Percentiles rank a stretch among this genome's conserved stretches.
These are phyloP conservation scores for Chaetogeoica ovagalla DNA, from an alignment of 2,888 invertebrate genomes.

Conservation along the genomic window DNA sequence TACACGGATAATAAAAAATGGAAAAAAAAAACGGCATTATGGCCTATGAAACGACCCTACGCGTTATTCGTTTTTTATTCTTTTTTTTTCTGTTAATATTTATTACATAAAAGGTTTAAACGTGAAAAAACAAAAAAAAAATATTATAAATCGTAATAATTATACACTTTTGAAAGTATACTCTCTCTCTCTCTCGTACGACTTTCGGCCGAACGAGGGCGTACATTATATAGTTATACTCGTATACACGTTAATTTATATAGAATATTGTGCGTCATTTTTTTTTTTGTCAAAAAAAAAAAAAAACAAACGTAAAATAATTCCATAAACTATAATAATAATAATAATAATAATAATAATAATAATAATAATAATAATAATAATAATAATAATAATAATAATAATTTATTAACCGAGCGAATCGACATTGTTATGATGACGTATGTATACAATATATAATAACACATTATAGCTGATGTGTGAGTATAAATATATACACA, in stretches of 20 bases:
- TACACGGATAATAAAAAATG: background rate
- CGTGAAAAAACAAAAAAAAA: background rate
- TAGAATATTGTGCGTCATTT: background rate
- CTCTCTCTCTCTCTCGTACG: background rate
- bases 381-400: background rate
- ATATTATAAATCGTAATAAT: background rate
- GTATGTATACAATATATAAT: background rate
- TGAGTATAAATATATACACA: no score
- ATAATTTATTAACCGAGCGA: conserved; percentile 4
- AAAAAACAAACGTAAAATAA: background rate
- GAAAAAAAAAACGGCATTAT: background rate
- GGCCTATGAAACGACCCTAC: background rate
- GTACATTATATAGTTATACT: background rate
- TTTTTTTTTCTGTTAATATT: background rate
- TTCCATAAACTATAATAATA: background rate
- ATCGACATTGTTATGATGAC: background rate
- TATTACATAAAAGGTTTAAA: background rate
- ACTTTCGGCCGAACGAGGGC: background rate
- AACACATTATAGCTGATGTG: background rate
- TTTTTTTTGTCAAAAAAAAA: background rate
- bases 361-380: no score
- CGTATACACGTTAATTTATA: background rate
- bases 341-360: background rate
- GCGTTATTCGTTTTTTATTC: conserved; percentile 25
- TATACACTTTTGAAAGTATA: background rate